Evolutionary conservation across 2,888 invertebrate species (phyloP), one percentile per base, ranked within the genome.

Genomic region (Eudasyphora cyanicolor): DNA sequence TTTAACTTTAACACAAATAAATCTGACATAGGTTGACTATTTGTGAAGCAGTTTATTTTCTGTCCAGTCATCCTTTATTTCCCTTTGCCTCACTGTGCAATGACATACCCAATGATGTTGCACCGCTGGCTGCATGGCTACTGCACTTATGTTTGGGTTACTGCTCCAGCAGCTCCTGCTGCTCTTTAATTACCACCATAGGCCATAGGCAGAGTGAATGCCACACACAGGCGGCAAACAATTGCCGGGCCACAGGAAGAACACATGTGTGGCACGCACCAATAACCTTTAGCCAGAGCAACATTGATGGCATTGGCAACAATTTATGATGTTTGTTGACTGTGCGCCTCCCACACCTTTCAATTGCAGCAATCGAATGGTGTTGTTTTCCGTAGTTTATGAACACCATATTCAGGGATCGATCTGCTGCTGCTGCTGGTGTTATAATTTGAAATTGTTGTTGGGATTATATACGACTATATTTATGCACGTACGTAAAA

Each of bases 141-240:
- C 21, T 67, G 38, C 67, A 67, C 24, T 14, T 21, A 38, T 42
- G 67, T 42, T 29, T n/a, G 29, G 60, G 57, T 24, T 24, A 27
- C 10, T 67, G 67, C 21, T 24, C 6, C 42, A 24, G 10, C 67
- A 19, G 6, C 42, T 32, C 7, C 17, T 32, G 24, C 10, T 64
- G 54, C 32, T 76, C 54, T 57, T 77, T 77, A 77, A 73, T 82
- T 76, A 64, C 73, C 70, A n/a, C 60, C 27, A 75, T 69, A n/a
- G 45, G 5, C 60, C 27, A 75, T 69, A n/a, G 45, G 5, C 45
- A n/a, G 45, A n/a, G n/a, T n/a, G n/a, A n/a, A n/a, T 67, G 24
- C 27, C 69, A 35, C 69, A 32, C 60, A 69, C 69, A 69, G 49
- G 62, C 54, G 49, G 62, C 54, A 67, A 67, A 67, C 67, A 60